Evolutionary conservation across 2,797 vertebrate genomes (phyloP).

Genomic region (Gouania willdenowi): DNA sequence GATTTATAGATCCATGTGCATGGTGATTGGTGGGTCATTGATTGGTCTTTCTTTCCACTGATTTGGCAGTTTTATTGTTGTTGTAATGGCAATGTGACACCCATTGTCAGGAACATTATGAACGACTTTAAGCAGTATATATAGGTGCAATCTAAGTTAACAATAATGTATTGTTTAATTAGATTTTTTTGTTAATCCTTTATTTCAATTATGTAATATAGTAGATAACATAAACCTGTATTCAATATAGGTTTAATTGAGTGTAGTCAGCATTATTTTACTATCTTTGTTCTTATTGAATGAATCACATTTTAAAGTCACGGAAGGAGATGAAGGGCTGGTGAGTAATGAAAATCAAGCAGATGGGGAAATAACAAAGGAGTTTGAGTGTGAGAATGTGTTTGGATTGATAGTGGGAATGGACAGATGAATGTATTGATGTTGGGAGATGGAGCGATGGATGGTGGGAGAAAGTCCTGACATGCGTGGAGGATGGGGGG

Average conservation of each 20-base stretch:
- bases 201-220: too few species aligned
- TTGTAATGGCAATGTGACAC: slow-evolving; percentile 37
- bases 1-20: slow-evolving; percentile 50
- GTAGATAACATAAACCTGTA: too few species aligned
- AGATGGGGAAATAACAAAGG: slow-evolving; percentile 50
- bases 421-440: slow-evolving; percentile 42
- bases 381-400: slow-evolving; percentile 2
- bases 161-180: too few species aligned
- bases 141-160: too few species aligned
- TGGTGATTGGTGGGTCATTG: slow-evolving; percentile 52
- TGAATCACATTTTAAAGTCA: neutral
- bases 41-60: slow-evolving; percentile 29
- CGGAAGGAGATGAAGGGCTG: neutral
- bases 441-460: slow-evolving; percentile 26
- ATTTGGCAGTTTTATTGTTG: slow-evolving; percentile 41
- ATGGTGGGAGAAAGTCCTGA: slow-evolving; percentile 27
- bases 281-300: too few species aligned
- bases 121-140: too few species aligned
- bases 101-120: too few species aligned
- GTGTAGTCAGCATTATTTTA: too few species aligned
- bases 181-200: too few species aligned
- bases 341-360: slow-evolving; percentile 12
- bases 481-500: slow-evolving; percentile 10
- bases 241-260: too few species aligned
- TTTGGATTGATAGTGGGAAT: slow-evolving; percentile 16